Evolutionary conservation across 2,888 invertebrate species (phyloP), one percentile per base, ranked within the genome.

Genomic region (Trypoxylon attenuatum): DNA sequence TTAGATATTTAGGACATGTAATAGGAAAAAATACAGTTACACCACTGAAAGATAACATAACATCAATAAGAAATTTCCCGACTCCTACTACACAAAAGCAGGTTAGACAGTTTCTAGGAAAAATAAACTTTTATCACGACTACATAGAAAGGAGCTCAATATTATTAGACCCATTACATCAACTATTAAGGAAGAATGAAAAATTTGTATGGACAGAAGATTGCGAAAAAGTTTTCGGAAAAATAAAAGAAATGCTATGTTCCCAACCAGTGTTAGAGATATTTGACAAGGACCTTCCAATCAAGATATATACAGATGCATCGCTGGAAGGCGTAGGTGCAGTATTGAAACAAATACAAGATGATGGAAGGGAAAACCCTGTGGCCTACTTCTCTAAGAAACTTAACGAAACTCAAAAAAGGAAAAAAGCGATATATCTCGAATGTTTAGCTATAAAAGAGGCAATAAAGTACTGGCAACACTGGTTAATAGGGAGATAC

Each of bases 281-380:
- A 10, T 58, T 45, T 2, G 43, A 58, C 19, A 21, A 15, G 2
- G n/a, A 42, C 1, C 13, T 63, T 23, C 70, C 73, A 43, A 78
- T 77, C 13, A 38, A 70, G 5, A 77, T 82, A 8, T 74, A 70
- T 27, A 79, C 80, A 13, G 80, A 82, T 54, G 80, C 73, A n/a
- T 70, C 69, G 29, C 39, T 74, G 25, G 38, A 69, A 52, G 78
- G 77, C 13, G 16, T 78, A 0, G 78, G 76, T 21, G 76, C 72
- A 15, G 45, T 78, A 19, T 27, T 79, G 15, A 78, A 79, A 67
- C 73, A 79, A 47, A 38, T 19, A n/a, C 69, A 79, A 47, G 1
- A n/a, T 39, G 56, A 75, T 46, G 58, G 53, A 25, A 41, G 59
- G 16, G 19, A 52, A 45, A 73, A 63, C 47, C 63, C 74, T 19